Percentiles rank a stretch among this genome's conserved stretches.
phyloP scores from a whole-genome alignment of 2,888 invertebrate species.

The Calameuta filiformis region DNA sequence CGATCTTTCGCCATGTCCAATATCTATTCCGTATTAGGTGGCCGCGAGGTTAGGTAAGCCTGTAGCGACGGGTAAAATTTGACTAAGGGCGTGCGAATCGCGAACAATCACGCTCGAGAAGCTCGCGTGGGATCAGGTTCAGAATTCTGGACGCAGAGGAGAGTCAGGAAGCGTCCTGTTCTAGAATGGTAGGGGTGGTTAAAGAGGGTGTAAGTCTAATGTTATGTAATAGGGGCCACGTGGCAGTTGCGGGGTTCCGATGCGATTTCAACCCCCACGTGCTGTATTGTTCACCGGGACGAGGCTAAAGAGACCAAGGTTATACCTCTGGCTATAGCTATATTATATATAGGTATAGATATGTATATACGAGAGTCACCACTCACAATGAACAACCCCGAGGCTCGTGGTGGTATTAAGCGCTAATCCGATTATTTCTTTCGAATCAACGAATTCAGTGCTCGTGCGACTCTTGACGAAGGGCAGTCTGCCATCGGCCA shows the following conservation, averaged over 20 bases:
- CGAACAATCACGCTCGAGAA: conserved; percentile 27
- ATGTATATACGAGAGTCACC: conserved; percentile 43
- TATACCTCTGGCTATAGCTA: not conserved
- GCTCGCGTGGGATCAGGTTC: conserved; percentile 28
- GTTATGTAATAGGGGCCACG: conserved; percentile 47
- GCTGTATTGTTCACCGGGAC: conserved; percentile 26
- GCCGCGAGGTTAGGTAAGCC: not conserved
- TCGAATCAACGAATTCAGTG: conserved; percentile 38
- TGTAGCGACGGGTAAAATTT: not conserved
- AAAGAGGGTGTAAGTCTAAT: conserved; percentile 32
- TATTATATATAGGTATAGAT: conserved; percentile 18
- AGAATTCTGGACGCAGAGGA: not conserved
- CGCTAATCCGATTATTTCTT: conserved; percentile 48
- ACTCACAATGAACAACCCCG: conserved; percentile 40
- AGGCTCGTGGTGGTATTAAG: conserved; percentile 29
- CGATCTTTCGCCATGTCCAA: not conserved
- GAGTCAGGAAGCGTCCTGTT: not conserved
- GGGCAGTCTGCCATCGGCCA: not conserved
- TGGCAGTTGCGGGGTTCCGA: conserved; percentile 23
- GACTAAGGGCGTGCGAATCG: not conserved
- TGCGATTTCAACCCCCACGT: conserved; percentile 4
- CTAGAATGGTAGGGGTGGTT: conserved; percentile 19
- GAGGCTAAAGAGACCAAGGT: conserved; percentile 1
- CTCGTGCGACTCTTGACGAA: not conserved
- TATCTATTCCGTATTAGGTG: not conserved